Evolutionary conservation across 2,797 vertebrate species (phyloP).

Genomic region (Thaleichthys pacificus): DNA sequence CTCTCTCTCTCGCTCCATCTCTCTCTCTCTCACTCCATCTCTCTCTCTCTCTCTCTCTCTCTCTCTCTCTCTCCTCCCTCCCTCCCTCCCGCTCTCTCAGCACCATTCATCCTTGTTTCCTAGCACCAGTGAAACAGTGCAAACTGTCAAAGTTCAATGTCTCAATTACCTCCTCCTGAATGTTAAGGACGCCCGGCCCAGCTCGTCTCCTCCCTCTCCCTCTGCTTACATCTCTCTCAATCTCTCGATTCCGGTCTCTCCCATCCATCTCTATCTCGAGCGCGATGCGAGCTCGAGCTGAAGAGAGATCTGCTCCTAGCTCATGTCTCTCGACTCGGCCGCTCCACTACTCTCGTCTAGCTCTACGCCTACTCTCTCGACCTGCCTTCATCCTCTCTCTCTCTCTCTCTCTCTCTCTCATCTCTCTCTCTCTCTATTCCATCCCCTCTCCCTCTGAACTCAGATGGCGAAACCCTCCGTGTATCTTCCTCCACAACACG

Average conservation of each 20-base stretch:
- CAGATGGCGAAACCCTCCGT: slow-evolving; percentile 23
- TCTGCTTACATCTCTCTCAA: not conserved
- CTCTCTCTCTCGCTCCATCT: slow-evolving; percentile 23
- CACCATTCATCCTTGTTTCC: slow-evolving; percentile 39
- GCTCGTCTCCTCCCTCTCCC: not conserved
- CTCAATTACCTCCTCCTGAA: slow-evolving; percentile 74
- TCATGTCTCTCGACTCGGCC: too few species aligned
- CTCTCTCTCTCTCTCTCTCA: not conserved
- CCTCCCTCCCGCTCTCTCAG: slow-evolving; percentile 16
- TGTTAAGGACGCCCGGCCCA: slow-evolving; percentile 42
- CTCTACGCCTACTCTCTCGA: too few species aligned
- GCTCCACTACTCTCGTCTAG: too few species aligned
- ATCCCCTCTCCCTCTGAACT: not conserved
- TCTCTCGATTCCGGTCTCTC: slow-evolving; percentile 30
- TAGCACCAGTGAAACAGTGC: slow-evolving; percentile 68
- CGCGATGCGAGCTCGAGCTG: too few species aligned
- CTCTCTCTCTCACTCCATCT: slow-evolving; percentile 36
- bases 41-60: slow-evolving; percentile 35
- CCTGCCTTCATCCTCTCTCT: not conserved
- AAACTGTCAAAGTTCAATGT: slow-evolving; percentile 74
- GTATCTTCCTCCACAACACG: slow-evolving; percentile 43
- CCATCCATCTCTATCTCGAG: slow-evolving; percentile 15
- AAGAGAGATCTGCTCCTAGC: too few species aligned
- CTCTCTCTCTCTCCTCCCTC: not conserved
- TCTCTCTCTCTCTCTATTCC: not conserved